phyloP scores from a whole-genome alignment of 2,888 invertebrate genomes.

The Cremastobaeus sp. region DNA sequence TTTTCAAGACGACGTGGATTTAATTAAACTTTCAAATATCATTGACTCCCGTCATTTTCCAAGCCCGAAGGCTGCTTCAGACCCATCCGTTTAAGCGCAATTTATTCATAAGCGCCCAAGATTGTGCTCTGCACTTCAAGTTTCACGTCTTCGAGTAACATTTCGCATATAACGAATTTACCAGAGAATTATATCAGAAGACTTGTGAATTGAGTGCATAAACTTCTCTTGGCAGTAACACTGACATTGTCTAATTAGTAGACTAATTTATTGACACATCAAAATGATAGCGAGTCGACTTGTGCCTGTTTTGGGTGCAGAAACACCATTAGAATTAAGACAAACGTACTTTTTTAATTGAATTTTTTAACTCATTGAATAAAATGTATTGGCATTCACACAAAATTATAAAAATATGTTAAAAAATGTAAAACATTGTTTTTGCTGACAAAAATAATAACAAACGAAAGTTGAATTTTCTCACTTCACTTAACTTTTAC shows the following conservation, averaged over 20 bases:
- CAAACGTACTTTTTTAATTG: too few relatives aligned
- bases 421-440: too few relatives aligned
- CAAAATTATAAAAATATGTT: too few relatives aligned
- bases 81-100: too few relatives aligned
- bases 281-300: slow-evolving; percentile 22
- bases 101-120: slow-evolving; percentile 40
- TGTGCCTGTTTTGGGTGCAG: too few relatives aligned
- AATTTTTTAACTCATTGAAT: too few relatives aligned
- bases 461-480: too few relatives aligned
- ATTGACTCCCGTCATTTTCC: slow-evolving; percentile 29
- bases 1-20: slow-evolving; percentile 12
- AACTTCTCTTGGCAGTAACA: slow-evolving; percentile 35
- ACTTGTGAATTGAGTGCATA: slow-evolving; percentile 37
- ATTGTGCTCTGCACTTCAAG: slow-evolving; percentile 23
- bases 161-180: slow-evolving; percentile 22
- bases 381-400: too few relatives aligned
- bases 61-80: slow-evolving; percentile 15
- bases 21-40: slow-evolving; percentile 28
- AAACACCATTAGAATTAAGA: too few relatives aligned
- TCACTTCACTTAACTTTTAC: too few relatives aligned
- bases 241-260: slow-evolving; percentile 38
- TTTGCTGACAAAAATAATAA: too few relatives aligned
- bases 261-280: slow-evolving; percentile 39
- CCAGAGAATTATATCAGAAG: slow-evolving; percentile 23
- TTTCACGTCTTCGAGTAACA: slow-evolving; percentile 26